A percentile compares a stretch with the other conserved stretches of the same genome.
Conservation (phyloP, 2,888 invertebrate genomes). For the Baccha elongata region DNA sequence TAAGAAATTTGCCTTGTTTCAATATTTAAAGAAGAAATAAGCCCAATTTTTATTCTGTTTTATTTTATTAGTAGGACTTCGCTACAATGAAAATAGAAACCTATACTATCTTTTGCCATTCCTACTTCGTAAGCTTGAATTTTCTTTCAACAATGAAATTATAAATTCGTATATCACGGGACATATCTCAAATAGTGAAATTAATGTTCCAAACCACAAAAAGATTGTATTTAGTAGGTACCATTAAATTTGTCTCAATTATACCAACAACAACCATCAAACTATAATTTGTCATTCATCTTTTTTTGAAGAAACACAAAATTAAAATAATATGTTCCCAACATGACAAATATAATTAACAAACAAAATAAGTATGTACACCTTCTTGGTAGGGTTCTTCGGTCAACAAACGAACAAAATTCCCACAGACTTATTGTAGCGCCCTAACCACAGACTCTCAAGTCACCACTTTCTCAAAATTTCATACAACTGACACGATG, state of each 20-base stretch:
- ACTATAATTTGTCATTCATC: slow-evolving; percentile 38
- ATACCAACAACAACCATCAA: neutral
- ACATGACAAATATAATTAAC: slow-evolving; percentile 54
- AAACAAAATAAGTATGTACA: slow-evolving; percentile 36
- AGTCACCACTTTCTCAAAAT: slow-evolving; percentile 32
- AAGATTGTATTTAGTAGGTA: slow-evolving; percentile 8
- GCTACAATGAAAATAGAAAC: no score
- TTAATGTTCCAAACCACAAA: neutral
- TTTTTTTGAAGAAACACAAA: slow-evolving; percentile 4
- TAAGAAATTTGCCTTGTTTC: no score
- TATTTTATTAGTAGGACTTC: no score
- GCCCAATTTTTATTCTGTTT: no score
- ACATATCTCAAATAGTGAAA: slow-evolving; percentile 1
- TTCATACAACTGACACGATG: slow-evolving; percentile 20
- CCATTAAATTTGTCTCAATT: slow-evolving; percentile 35
- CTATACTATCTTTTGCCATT: no score
- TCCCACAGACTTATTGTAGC: slow-evolving; percentile 61
- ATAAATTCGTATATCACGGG: neutral
- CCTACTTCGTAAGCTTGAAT: no score
- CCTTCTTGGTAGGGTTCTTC: slow-evolving; percentile 28
- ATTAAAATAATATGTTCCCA: slow-evolving; percentile 16
- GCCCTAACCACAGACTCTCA: slow-evolving; percentile 63
- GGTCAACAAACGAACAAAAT: slow-evolving; percentile 42
- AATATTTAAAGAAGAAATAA: no score
- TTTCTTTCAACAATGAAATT: neutral